Evolutionary conservation across 2,888 invertebrate genomes (phyloP), one percentile per base, ranked within the genome.

Genomic region (Sesamia inferens): DNA sequence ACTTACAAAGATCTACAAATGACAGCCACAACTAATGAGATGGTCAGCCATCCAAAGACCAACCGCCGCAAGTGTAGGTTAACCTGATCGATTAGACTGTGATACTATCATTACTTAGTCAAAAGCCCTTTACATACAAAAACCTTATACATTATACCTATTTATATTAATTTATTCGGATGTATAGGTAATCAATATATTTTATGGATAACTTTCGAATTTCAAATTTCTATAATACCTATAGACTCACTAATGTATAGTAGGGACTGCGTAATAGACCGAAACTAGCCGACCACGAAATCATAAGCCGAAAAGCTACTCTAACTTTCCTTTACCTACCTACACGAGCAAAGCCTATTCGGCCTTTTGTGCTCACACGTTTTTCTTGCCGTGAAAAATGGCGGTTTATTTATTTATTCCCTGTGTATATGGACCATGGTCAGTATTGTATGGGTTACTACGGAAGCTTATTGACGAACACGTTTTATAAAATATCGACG

Each of bases 311-410:
- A 31, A 67, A 76, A 48, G 7, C n/a, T 42, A 51, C 31, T 31
- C 51, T 11, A 11, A 58, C 51, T 44, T 62, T 31, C 14, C 8
- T 48, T 14, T 48, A 14, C 8, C 14, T 55, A 74, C 48, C 11
- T 58, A 67, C 67, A 58, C 16, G 67, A 76, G 76, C 16, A n/a
- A 57, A 57, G 7, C 16, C 16, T 57, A 13, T 76, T 44, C 8
- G 51, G 3, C 51, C 51, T 3, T 51, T 48, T 48, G 48, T 48
- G 19, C 51, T 8, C 19, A 51, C 10, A 51, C 51, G 51, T n/a
- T 51, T 51, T 51, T 19, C 19, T 51, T 51, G 51, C 10, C 51
- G 10, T 51, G 51, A 51, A 51, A 51, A n/a, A 51, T 8, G 8
- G 8, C 51, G 51, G 7, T 19, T 51, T 16, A 19, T 48, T 48